These are phyloP conservation scores for Lucilia cuprina DNA, from an alignment of 1,140 invertebrate genomes.

Conservation along the genomic window DNA sequence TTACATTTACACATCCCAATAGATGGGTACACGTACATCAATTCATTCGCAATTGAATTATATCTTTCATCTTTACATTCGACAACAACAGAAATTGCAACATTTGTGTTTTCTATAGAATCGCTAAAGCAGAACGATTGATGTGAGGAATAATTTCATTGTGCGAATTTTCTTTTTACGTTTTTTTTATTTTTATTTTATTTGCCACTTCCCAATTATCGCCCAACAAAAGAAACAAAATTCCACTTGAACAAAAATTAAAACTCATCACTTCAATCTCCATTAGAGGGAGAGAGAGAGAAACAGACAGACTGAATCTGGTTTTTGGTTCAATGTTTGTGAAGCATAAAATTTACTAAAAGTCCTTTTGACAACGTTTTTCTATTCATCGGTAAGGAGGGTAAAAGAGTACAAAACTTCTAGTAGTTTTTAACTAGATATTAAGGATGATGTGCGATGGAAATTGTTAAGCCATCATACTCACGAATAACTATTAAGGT, in stretches of 20 bases:
- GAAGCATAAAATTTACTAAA: neutral
- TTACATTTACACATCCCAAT: too few species aligned
- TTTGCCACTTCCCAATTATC: conserved; percentile 24
- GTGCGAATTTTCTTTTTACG: neutral
- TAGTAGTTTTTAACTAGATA: too few species aligned
- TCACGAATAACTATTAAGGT: neutral
- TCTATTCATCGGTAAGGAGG: neutral
- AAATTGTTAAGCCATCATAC: neutral
- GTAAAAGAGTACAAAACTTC: neutral
- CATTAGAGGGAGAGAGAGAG: too few species aligned
- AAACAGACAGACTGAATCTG: neutral
- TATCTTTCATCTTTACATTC: neutral
- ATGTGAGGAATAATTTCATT: too few species aligned
- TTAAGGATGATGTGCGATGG: neutral
- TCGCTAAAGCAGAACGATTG: conserved; percentile 7
- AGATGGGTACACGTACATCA: too few species aligned
- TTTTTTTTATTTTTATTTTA: neutral
- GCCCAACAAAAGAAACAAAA: conserved; percentile 13
- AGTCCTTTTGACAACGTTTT: neutral
- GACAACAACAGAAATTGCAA: conserved; percentile 57
- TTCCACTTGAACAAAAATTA: conserved; percentile 32
- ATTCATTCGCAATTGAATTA: neutral
- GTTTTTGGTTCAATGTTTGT: conserved; percentile 4
- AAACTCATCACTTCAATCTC: conserved; percentile 23
- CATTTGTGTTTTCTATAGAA: conserved; percentile 50